Base-by-base conservation (phyloP, 2,888 invertebrate species). In the Mythimna vitellina region DNA sequence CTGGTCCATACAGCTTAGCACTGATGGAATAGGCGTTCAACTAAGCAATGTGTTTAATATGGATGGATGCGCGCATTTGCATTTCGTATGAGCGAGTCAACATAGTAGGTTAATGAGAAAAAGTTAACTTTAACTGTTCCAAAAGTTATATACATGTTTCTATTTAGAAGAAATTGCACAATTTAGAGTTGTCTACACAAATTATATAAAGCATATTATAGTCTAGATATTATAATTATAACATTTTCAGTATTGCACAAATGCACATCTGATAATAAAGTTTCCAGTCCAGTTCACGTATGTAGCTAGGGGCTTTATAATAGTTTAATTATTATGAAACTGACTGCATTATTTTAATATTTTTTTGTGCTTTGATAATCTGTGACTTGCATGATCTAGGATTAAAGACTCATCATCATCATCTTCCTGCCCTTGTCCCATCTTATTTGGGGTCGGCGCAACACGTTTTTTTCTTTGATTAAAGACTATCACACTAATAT, bases 251-350 rank as follows among this genome's bases (percentile, higher is more conserved):
- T 58, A 17, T 69, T 77, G 10, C 69, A 29, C 29, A 22, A 17
- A 56, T 77, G 10, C 69, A 29, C 29, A 22, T 35, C 3, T 35
- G 77, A 54, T 38, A 46, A 76, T 67, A 12, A 46, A 20, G 46
- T 67, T 71, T 76, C 67, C 32, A 53, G 77, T 46, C 77, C n/a
- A 71, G 77, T 72, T 76, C 77, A 32, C 53, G 51, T n/a, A 8
- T 42, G 35, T 38, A 25, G 35, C 12, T 38, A 20, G 12, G 14
- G 5, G 12, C n/a, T 38, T 22, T 25, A 61, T 14, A 20, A 25
- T 38, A 29, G 29, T 42, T 29, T 17, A 14, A 29, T 29, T 25
- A 42, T 61, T 65, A 38, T 12, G 25, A 29, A 38, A 60, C 35
- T 25, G 17, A 46, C 7, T 22, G 17, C 65, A 22, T 8, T 42